phyloP scores from a whole-genome alignment of 2,888 invertebrate species.

The Ectemnius lituratus region DNA sequence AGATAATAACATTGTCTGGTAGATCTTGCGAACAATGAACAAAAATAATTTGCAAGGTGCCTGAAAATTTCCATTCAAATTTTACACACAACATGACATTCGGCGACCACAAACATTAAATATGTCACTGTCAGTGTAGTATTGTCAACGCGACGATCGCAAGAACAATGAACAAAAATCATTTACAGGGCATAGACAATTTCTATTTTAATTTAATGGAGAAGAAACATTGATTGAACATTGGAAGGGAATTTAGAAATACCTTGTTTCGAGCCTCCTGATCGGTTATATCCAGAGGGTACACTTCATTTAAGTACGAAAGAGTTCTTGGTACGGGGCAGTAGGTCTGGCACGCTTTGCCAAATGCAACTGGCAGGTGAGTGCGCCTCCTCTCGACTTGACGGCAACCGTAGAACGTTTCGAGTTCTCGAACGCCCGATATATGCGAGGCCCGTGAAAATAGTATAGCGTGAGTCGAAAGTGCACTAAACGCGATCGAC shows the following conservation, averaged over 20 bases:
- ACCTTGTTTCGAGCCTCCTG: background rate
- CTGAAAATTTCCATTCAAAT: no score
- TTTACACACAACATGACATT: no score
- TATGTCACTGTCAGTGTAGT: no score
- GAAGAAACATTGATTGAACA: no score
- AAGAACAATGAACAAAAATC: no score
- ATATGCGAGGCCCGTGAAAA: conserved; percentile 30
- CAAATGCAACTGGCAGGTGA: conserved; percentile 37
- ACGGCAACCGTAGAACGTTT: background rate
- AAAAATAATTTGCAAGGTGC: no score
- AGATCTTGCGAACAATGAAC: no score
- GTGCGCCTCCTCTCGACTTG: conserved; percentile 1
- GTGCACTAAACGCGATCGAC: conserved; percentile 31
- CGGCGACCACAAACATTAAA: no score
- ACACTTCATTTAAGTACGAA: background rate
- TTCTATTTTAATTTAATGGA: no score
- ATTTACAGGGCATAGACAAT: no score
- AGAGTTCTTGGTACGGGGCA: background rate
- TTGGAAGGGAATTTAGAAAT: background rate
- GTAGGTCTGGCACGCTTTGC: conserved; percentile 7
- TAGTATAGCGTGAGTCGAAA: conserved; percentile 33
- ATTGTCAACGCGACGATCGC: no score
- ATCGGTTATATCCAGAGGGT: background rate
- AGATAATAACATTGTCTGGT: no score
- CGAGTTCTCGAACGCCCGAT: conserved; percentile 13